These are phyloP conservation scores for Fragum fragum DNA, from an alignment of 2,888 invertebrate species.

Conservation along the genomic window DNA sequence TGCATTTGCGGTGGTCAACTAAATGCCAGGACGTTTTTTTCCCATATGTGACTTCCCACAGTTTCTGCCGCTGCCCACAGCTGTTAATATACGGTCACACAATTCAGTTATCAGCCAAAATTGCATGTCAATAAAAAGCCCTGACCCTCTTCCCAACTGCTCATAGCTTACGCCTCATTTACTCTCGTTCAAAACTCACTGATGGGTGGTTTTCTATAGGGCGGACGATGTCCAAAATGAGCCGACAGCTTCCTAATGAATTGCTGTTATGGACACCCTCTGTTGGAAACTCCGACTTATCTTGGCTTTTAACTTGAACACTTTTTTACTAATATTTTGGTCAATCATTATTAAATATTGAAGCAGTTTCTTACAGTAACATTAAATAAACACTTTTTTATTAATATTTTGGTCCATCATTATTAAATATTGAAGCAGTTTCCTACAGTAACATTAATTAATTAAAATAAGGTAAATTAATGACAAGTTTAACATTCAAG, in stretches of 20 bases:
- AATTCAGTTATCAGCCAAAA: conserved; percentile 24
- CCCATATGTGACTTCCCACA: conserved; percentile 64
- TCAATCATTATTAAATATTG: too few relatives aligned
- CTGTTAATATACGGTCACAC: conserved; percentile 30
- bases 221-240: not conserved
- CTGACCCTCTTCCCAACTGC: conserved; percentile 54
- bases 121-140: conserved; percentile 59
- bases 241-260: not conserved
- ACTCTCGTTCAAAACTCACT: conserved; percentile 42
- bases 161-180: conserved; percentile 66
- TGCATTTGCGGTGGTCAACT: conserved; percentile 3
- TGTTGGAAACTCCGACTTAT: not conserved
- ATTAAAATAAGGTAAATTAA: too few relatives aligned
- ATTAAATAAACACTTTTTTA: too few relatives aligned
- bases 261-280: not conserved
- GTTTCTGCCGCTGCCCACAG: conserved; percentile 21
- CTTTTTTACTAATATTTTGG: too few relatives aligned
- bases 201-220: conserved; percentile 9
- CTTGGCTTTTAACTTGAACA: not conserved
- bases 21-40: conserved; percentile 25
- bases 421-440: too few relatives aligned
- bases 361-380: too few relatives aligned
- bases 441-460: too few relatives aligned
- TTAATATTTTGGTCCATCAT: too few relatives aligned
- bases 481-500: too few relatives aligned